A percentile compares a stretch with the other conserved stretches of the same genome.
Evolutionary conservation across 53 echinoderm and acorn worm species (phyloP).

Genomic region (Pentamera pediparva): DNA sequence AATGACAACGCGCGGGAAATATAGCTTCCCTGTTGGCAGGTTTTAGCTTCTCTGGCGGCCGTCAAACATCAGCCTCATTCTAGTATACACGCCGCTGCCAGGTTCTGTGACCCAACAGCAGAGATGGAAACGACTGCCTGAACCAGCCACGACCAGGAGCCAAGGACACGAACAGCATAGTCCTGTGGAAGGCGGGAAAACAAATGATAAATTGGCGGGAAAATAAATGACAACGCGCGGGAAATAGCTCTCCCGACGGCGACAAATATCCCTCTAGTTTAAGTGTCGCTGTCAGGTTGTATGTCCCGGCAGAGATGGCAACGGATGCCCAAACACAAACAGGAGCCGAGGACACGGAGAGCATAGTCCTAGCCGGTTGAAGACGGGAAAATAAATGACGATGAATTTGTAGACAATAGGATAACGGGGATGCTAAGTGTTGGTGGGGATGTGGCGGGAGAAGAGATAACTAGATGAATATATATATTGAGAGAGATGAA

Average conservation of each 20-base stretch:
- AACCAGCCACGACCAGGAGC: conserved; percentile 46
- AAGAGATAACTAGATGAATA: no score
- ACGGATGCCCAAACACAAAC: conserved; percentile 58
- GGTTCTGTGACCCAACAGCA: conserved; percentile 37
- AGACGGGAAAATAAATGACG: no score
- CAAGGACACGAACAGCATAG: conserved; percentile 35
- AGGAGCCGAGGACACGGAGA: conserved; percentile 28
- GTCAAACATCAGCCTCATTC: conserved; percentile 60
- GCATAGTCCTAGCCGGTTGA: conserved; percentile 32
- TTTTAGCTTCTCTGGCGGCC: conserved; percentile 77
- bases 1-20: no score
- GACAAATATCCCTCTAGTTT: conserved; percentile 37
- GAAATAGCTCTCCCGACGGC: no score
- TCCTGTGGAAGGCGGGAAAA: conserved; percentile 21
- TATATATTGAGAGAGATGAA: no score
- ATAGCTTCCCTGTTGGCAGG: no score
- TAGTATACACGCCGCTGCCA: conserved; percentile 19
- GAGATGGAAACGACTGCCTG: conserved; percentile 49
- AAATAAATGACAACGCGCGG: no score
- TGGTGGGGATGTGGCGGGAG: no score
- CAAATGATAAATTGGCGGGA: no score
- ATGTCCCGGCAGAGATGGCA: conserved; percentile 42
- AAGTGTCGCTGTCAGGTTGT: conserved; percentile 31
- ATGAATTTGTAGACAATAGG: no score
- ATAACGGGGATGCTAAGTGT: no score